phyloP scores from a whole-genome alignment of 2,888 invertebrate species.

The Coremacera marginata region DNA sequence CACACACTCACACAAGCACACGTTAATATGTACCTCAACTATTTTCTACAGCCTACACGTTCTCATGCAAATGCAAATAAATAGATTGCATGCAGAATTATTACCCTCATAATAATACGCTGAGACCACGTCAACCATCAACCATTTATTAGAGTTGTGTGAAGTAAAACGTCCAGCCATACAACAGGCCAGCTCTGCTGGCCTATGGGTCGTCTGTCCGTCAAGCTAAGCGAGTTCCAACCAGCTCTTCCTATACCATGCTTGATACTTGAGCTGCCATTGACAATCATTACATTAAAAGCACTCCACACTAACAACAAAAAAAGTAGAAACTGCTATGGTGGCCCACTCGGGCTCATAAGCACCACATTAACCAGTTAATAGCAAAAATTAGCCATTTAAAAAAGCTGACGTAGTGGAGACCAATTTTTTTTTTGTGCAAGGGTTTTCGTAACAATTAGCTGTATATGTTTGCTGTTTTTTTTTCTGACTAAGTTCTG shows the following conservation, averaged over 20 bases:
- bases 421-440: not conserved
- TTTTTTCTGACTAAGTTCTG: too few relatives aligned
- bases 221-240: not conserved
- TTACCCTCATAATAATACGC: constrained; percentile 27
- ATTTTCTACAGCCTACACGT: not conserved
- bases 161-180: not conserved
- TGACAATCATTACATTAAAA: not conserved
- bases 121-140: constrained; percentile 31
- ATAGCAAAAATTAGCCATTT: not conserved
- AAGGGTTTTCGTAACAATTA: too few relatives aligned
- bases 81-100: constrained; percentile 34
- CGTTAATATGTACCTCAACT: not conserved
- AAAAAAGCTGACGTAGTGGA: not conserved
- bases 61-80: constrained; percentile 31
- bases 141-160: constrained; percentile 30
- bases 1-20: too few relatives aligned
- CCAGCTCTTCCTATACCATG: not conserved
- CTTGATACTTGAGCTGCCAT: not conserved
- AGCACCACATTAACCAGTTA: not conserved
- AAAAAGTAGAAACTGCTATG: not conserved
- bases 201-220: not conserved
- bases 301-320: not conserved
- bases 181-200: not conserved
- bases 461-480: too few relatives aligned
- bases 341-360: not conserved